Base-by-base conservation (phyloP, 2,113 vertebrate genomes). In the Python bivittatus region DNA sequence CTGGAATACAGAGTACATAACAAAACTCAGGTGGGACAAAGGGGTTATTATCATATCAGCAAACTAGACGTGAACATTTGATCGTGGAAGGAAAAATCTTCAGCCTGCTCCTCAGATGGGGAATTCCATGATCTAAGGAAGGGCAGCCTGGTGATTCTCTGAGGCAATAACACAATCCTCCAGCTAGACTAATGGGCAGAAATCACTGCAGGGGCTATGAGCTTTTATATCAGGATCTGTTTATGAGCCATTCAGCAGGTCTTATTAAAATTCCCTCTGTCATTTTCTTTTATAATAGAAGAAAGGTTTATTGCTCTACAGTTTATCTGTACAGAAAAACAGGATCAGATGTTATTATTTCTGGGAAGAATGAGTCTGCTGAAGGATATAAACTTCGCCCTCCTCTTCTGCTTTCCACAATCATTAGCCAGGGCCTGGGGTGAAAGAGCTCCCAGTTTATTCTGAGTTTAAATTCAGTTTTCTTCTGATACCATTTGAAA, bases 271-370 rank as follows among this genome's bases (percentile, higher is more conserved):
- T 92, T 60, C 33, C 88, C 61, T 33, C 58, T 44, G 3, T 90
- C 0, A 72, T 94, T 94, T 94, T 88, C 57, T 79, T 93, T 2
- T 42, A 88, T 54, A 27, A 10, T 85, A 79, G 84, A 92, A 48
- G 93, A 94, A 84, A 0, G 15, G 23, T 94, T 92, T 94, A 61
- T 93, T 90, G 60, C 2, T 93, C 88, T 60, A 9, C 2, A n/a
- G 23, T 29, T 22, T 92, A 79, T 72, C 11, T 87, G 5, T 58
- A 9, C 27, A 87, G 38, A 93, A 9, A 91, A 20, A 90, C 12
- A 84, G 29, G 92, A 86, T 72, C 33, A 68, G 84, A 84, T 88
- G 0, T 52, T 6, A 10, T 42, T 89, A 22, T 58, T 89, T 42
- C 42, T 92, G 2, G 60, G n/a, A 90, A 91, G 52, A 42, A 89